Base-by-base conservation (phyloP, 2,888 invertebrate species). In the Alentia gelatinosa region DNA sequence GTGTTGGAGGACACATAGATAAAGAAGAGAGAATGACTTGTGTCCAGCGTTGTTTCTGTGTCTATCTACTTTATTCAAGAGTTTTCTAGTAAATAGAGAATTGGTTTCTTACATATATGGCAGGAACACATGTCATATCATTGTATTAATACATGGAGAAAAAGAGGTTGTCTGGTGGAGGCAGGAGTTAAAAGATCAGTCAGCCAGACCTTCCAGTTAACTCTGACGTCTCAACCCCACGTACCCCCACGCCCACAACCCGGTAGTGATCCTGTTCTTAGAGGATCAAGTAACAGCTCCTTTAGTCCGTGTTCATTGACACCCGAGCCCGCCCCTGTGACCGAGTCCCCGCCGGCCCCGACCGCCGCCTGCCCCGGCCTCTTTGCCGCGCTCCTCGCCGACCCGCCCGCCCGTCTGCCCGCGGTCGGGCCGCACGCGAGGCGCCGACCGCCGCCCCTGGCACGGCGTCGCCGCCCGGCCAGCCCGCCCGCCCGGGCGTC, bases 291-390 rank as follows among this genome's bases (percentile, higher is more conserved):
- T 74, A 33, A 33, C 74, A 26, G 30, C 30, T 74, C 74, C 15
- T 74, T 74, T 26, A 3, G 30, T 26, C n/a, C 74, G 30, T 26
- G 30, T 26, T 15, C 33, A 74, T 33, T 74, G 74, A 74, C 33
- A 74, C 74, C 74, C 74, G 74, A 74, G 74, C 74, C 74, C 26
- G 74, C n/a, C 33, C 74, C 33, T 74, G 74, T 74, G 74, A 74
- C 74, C 56, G 33, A 4, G 33, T 26, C 9, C 47, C 47, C 47
- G 47, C 9, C 19, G 9, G 47, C 12, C 39, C 79, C 37, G 23
- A 1, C 23, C 12, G n/a, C 79, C 79, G 79, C 15, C 79, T 12
- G 9, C 39, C 79, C 23, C 79, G 37, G 79, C 79, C 79, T 12
- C 79, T 12, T 39, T 12, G 23, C 39, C 79, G 15, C 15, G 0